phyloP scores from a whole-genome alignment of 2,888 invertebrate genomes.

The Cephus rjabovi region DNA sequence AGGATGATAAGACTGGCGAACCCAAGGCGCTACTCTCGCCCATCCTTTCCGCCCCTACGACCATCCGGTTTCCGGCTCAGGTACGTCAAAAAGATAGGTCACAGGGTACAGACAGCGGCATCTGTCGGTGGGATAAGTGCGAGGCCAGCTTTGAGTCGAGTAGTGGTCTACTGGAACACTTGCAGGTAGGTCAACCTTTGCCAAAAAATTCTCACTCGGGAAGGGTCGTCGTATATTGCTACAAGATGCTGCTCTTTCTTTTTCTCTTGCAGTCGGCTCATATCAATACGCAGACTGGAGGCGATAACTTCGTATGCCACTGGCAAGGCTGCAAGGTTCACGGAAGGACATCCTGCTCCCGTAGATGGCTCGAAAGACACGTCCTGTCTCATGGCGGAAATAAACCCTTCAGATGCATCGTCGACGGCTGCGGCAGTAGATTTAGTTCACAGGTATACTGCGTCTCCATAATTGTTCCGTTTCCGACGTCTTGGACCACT shows the following conservation, averaged over 20 bases:
- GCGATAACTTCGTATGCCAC: constrained; percentile 88
- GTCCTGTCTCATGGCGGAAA: constrained; percentile 89
- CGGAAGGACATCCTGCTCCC: constrained; percentile 90
- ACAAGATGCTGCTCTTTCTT: neutral
- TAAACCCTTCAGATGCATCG: constrained; percentile 95
- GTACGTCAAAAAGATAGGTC: constrained; percentile 56
- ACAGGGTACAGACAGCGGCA: constrained; percentile 66
- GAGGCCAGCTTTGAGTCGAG: constrained; percentile 82
- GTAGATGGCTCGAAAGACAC: constrained; percentile 94
- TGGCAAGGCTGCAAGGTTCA: constrained; percentile 97
- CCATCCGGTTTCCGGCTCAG: constrained; percentile 80
- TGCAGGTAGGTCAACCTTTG: constrained; percentile 74
- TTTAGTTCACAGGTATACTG: constrained; percentile 85
- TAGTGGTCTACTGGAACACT: constrained; percentile 86
- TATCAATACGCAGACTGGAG: constrained; percentile 86
- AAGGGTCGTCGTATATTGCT: neutral
- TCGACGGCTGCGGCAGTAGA: constrained; percentile 90
- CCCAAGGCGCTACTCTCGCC: constrained; percentile 71
- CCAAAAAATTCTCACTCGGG: neutral
- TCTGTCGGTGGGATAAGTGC: constrained; percentile 88
- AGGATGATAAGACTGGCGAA: constrained; percentile 57
- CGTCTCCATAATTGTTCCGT: constrained; percentile 2
- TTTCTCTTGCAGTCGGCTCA: constrained; percentile 76
- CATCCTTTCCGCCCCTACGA: constrained; percentile 84
- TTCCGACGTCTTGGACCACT: neutral